Evolutionary conservation across 2,797 vertebrate genomes (phyloP), one percentile per base, ranked within the genome.

Genomic region (Gallinago stenura): DNA sequence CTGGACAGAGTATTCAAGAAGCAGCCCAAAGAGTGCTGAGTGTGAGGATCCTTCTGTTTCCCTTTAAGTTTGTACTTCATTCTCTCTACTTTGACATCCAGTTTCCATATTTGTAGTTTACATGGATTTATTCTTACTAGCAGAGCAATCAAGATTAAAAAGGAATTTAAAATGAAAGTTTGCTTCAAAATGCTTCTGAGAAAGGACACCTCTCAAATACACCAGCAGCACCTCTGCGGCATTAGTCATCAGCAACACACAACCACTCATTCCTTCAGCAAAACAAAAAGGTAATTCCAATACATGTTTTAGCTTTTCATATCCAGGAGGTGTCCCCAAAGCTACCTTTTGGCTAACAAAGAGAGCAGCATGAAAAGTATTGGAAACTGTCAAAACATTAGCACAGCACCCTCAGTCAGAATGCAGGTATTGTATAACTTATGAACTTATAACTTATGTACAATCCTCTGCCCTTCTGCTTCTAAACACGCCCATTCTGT

Each of bases 301-400:
- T 7, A 61, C 5, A n/a, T 37, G 66, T 43, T 82, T 75, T 71
- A 84, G 28, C 70, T 82, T 90, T 89, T 46, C 58, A 58, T 26
- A 84, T 75, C 87, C 91, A 96, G 89, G 41, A 57, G 89, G 28
- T 79, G 92, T 94, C 83, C 50, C 57, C 54, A 95, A 81, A 80
- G 68, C 68, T 48, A 90, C 13, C 61, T 53, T 54, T 58, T 19
- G 28, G 37, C 28, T 77, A 87, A 53, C 33, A 83, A 82, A 69
- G 53, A 3, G 79, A 66, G 22, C 16, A 54, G 24, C 6, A 4
- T 30, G 31, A 82, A 83, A 86, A 84, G 33, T n/a, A 45, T 31
- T 24, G 12, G 26, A 86, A 89, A 54, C 20, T 60, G 48, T n/a
- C 35, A 84, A 72, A 83, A 80, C 21, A 50, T 50, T 1, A 79